Evolutionary conservation across 2,888 invertebrate genomes (phyloP), one percentile per base, ranked within the genome.

Genomic region (Ephialtes manifestator): DNA sequence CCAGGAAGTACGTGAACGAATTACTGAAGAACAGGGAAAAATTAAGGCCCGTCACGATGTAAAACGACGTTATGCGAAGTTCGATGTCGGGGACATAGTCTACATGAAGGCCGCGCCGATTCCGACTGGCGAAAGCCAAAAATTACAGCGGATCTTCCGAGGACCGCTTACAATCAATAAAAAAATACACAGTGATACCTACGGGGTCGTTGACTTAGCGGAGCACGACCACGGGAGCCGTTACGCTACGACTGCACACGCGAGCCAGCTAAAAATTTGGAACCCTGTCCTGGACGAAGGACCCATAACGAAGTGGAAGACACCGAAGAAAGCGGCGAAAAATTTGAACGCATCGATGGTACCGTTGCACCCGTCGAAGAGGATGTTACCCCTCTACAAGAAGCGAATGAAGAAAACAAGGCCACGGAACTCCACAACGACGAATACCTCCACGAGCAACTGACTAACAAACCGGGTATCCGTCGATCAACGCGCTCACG

Each of bases 211-310:
- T 1, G 20, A 83, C 4, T 51, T 83, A 0, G 39, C 31, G 5
- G 24, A 24, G 7, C 71, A 83, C 31, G 55, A 13, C 7, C 20
- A 15, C n/a, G 71, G 70, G 13, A 55, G 70, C 18, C 28, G 78
- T 10, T 83, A 78, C 35, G 60, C 77, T 4, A 11, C 71, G 3
- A 83, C 83, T 7, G 78, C 83, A 0, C 83, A 83, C 58, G 71
- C 78, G 11, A 78, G 65, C 15, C 83, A 83, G 58, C 28, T 83
- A 46, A 83, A 77, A 63, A 28, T 78, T 7, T 78, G 83, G 83
- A 35, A 71, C 20, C 83, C 80, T 4, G 35, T 35, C 35, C 13
- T 2, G n/a, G 55, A 55, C 20, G 18, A 55, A 46, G 46, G 46
- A 0, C 35, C 35, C 35, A 35, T 35, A 3, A 46, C 13, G 46